Conservation (phyloP, 2,113 vertebrate genomes). For the Daphoenositta chrysoptera region DNA sequence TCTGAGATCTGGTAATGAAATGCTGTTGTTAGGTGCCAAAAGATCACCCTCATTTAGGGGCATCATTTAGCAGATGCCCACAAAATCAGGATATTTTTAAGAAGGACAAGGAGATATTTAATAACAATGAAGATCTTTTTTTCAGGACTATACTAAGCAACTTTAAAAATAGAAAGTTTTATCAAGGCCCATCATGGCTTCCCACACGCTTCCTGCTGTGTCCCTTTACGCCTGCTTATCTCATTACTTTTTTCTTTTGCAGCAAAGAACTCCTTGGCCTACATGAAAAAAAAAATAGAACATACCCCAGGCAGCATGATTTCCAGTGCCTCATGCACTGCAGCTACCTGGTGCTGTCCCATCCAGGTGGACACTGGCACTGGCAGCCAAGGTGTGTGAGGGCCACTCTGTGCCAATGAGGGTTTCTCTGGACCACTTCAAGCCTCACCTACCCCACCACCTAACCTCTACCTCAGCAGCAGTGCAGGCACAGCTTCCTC, state of each 20-base stretch:
- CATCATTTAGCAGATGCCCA: no score
- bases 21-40: not conserved
- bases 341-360: not conserved
- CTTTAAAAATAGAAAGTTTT: not conserved
- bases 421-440: not conserved
- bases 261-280: not conserved
- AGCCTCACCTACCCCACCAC: rapidly evolving
- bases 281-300: not conserved
- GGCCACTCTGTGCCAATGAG: rapidly evolving
- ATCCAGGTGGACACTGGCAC: not conserved
- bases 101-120: not conserved
- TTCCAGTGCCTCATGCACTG: not conserved
- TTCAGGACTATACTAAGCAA: not conserved
- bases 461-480: not conserved
- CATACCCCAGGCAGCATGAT: not conserved
- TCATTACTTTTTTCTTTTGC: not conserved
- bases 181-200: not conserved
- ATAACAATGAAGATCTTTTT: not conserved
- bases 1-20: not conserved
- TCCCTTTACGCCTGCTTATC: not conserved
- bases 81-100: not conserved
- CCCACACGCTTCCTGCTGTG: not conserved
- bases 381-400: rapidly evolving
- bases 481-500: not conserved
- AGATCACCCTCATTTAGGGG: no score